Evolutionary conservation across 92 coral and sea anemone genomes (phyloP).

Genomic region (Siderastrea siderea): DNA sequence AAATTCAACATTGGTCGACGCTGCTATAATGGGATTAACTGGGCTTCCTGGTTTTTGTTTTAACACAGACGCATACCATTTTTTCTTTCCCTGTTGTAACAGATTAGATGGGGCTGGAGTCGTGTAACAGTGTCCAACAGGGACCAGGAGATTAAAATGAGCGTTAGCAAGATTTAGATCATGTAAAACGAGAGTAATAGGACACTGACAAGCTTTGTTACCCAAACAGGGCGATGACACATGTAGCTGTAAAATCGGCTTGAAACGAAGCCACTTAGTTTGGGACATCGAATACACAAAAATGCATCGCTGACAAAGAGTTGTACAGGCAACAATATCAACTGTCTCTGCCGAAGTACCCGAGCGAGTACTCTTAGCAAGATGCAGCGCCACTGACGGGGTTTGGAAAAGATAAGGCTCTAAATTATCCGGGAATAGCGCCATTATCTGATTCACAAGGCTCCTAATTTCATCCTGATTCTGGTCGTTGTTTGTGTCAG

Average conservation of each 20-base stretch:
- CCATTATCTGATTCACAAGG: too few species aligned
- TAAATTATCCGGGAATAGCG: too few species aligned
- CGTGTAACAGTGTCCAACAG: constrained; percentile 33
- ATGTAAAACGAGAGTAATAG: neutral
- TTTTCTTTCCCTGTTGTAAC: neutral
- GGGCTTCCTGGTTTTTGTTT: neutral
- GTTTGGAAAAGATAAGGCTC: neutral
- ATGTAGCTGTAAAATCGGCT: neutral
- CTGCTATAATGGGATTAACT: neutral
- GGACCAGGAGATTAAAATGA: neutral
- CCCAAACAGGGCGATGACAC: neutral
- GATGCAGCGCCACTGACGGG: neutral
- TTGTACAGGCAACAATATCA: constrained; percentile 69
- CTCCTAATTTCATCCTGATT: too few species aligned
- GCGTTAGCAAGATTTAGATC: too few species aligned
- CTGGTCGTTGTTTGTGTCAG: too few species aligned
- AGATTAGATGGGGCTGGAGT: constrained; percentile 39
- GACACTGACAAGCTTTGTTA: neutral
- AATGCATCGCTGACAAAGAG: constrained; percentile 52
- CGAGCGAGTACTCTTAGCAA: constrained; percentile 13
- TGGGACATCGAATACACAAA: constrained; percentile 59
- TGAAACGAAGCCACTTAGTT: neutral
- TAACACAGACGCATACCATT: neutral
- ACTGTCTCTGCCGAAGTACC: constrained; percentile 72
- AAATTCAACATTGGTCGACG: neutral